Percentiles rank a stretch among this genome's conserved stretches.
These are phyloP conservation scores for Forficula auricularia DNA, from an alignment of 1,140 invertebrate genomes.

Conservation along the genomic window DNA sequence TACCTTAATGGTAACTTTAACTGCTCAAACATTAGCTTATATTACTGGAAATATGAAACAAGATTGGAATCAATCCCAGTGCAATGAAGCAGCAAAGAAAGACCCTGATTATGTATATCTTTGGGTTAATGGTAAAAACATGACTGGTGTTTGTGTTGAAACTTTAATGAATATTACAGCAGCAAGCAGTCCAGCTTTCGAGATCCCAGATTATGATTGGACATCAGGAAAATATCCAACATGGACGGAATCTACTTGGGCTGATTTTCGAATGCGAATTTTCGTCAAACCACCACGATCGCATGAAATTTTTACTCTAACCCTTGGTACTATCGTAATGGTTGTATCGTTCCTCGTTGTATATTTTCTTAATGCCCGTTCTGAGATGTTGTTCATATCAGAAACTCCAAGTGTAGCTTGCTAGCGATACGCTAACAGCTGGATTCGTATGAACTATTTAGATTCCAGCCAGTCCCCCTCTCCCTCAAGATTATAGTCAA, in stretches of 20 bases:
- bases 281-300: constrained; percentile 58
- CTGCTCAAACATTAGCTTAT: too few relatives aligned
- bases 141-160: constrained; percentile 51
- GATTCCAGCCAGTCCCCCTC: too few relatives aligned
- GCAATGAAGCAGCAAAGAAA: too few relatives aligned
- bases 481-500: too few relatives aligned
- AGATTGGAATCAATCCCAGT: too few relatives aligned
- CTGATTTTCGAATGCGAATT: constrained; percentile 49
- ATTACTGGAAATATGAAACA: too few relatives aligned
- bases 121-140: constrained; percentile 22
- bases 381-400: constrained; percentile 38
- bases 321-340: constrained; percentile 41
- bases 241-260: constrained; percentile 85
- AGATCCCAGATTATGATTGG: constrained; percentile 63
- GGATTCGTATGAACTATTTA: too few relatives aligned
- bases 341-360: constrained; percentile 45
- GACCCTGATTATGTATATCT: too few relatives aligned
- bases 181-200: constrained; percentile 66
- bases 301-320: constrained; percentile 46
- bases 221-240: constrained; percentile 60
- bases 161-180: constrained; percentile 52
- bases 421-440: too few relatives aligned
- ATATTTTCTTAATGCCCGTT: constrained; percentile 45
- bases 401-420: too few relatives aligned
- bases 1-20: too few relatives aligned